These are phyloP conservation scores for Dipus sagitta DNA, from an alignment of 2,797 vertebrate species.

Conservation along the genomic window DNA sequence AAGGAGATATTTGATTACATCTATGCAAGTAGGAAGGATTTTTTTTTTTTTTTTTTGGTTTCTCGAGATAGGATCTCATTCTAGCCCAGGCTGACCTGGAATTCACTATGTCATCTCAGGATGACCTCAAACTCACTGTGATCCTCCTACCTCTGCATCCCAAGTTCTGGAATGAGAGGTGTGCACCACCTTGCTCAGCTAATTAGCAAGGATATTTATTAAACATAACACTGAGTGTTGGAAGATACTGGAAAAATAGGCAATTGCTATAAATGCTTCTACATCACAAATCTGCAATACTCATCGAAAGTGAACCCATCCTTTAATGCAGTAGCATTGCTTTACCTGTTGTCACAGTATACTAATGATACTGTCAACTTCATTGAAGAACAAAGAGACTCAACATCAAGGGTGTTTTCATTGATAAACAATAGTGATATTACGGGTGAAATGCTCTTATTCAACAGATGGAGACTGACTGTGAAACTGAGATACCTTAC, in stretches of 20 bases:
- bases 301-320: constrained; percentile 4
- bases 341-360: neutral
- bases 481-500: neutral
- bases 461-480: neutral
- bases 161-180: too few species aligned
- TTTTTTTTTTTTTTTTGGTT: too few species aligned
- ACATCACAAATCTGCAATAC: neutral
- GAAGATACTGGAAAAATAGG: neutral
- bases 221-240: neutral
- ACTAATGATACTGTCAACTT: neutral
- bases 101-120: too few species aligned
- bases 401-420: neutral
- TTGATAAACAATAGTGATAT: neutral
- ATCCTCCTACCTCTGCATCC: too few species aligned
- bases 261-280: constrained; percentile 29
- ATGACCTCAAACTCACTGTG: too few species aligned
- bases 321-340: neutral
- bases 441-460: neutral
- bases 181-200: too few species aligned
- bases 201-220: neutral
- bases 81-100: too few species aligned
- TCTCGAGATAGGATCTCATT: too few species aligned
- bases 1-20: constrained; percentile 16
- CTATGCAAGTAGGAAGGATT: neutral
- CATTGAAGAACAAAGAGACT: neutral